phyloP scores from a whole-genome alignment of 2,888 invertebrate genomes.

The Cryptosula pallasiana region DNA sequence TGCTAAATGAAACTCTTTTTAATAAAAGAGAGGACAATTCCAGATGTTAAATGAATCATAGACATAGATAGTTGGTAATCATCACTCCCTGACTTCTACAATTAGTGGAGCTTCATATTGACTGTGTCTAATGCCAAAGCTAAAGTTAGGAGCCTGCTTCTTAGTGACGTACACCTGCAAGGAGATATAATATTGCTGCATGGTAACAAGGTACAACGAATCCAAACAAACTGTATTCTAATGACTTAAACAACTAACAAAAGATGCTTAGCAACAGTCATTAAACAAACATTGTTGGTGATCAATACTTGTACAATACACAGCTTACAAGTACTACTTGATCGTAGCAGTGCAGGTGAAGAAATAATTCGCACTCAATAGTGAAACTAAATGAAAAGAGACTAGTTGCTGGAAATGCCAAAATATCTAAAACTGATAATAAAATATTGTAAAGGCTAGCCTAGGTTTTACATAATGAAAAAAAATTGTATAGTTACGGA shows the following conservation, averaged over 20 bases:
- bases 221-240: neutral
- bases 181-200: neutral
- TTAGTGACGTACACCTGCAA: conserved; percentile 19
- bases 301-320: conserved; percentile 6
- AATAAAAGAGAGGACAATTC: neutral
- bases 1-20: neutral
- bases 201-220: neutral
- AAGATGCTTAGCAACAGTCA: conserved; percentile 12
- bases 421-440: too few species aligned
- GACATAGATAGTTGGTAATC: neutral
- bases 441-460: too few species aligned
- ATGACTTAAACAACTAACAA: neutral
- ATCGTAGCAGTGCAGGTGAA: too few species aligned
- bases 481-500: neutral
- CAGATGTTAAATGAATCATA: neutral
- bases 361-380: too few species aligned
- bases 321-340: too few species aligned
- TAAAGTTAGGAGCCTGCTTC: conserved; percentile 22
- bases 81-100: conserved; percentile 19
- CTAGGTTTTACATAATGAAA: too few species aligned
- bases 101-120: conserved; percentile 24
- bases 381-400: too few species aligned
- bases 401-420: too few species aligned
- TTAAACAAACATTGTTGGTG: conserved; percentile 5
- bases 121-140: conserved; percentile 22